Conservation (phyloP, 2,113 vertebrate genomes). For the Chloropsis cyanopogon region DNA sequence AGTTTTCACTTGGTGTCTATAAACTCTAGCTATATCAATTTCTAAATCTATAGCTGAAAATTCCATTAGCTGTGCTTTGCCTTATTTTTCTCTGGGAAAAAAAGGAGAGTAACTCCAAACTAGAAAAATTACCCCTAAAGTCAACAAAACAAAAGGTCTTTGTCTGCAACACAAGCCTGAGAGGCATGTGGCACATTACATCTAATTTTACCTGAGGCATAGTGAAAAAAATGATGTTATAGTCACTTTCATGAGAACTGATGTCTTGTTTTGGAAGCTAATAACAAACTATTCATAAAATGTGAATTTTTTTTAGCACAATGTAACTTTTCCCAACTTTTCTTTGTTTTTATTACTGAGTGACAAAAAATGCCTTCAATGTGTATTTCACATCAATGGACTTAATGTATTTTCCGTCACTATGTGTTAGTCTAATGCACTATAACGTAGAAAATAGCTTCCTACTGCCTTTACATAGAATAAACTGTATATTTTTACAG, state of each 20-base stretch:
- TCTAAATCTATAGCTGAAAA: not conserved
- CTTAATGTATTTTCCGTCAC: not conserved
- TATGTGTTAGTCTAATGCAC: not conserved
- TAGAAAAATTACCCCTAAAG: not conserved
- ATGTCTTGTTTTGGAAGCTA: conserved; percentile 7
- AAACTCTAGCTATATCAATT: not conserved
- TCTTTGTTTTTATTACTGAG: not conserved
- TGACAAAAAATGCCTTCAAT: not conserved
- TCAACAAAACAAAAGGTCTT: not conserved
- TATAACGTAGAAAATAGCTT: not conserved
- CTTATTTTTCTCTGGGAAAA: not conserved
- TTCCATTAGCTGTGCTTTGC: not conserved
- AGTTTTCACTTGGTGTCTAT: not conserved
- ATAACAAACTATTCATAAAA: not conserved
- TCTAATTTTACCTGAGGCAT: not conserved
- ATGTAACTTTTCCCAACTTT: not conserved
- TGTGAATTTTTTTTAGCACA: not conserved
- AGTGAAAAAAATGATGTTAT: not conserved
- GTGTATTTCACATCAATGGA: not conserved
- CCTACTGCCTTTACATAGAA: not conserved
- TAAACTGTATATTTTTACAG: not conserved
- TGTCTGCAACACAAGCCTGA: not conserved
- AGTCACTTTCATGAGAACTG: not conserved
- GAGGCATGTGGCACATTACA: not conserved
- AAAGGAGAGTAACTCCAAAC: not conserved